A percentile compares a stretch with the other conserved stretches of the same genome.
Evolutionary conservation across 2,888 invertebrate species (phyloP).

Genomic region (Nemotelus pantherinus): DNA sequence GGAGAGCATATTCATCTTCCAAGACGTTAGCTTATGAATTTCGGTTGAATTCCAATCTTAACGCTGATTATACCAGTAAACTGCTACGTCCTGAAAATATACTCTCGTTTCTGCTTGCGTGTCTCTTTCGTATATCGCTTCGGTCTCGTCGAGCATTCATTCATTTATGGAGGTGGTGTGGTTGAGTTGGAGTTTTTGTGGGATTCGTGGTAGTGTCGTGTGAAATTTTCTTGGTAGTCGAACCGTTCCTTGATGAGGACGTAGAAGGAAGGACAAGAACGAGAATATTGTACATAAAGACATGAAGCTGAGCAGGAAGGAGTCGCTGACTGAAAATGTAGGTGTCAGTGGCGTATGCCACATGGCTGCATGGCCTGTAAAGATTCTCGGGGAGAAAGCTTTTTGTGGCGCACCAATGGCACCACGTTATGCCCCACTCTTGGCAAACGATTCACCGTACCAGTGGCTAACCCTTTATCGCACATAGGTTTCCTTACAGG

Average conservation of each 20-base stretch:
- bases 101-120: background rate
- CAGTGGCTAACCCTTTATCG: conserved; percentile 67
- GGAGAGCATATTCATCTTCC: conserved; percentile 45
- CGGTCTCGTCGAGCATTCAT: background rate
- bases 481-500: conserved; percentile 66
- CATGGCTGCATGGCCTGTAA: conserved; percentile 47
- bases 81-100: background rate
- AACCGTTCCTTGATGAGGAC: conserved; percentile 44
- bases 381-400: conserved; percentile 58
- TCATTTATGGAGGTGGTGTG: conserved; percentile 25
- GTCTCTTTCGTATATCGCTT: background rate
- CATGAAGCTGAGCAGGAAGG: conserved; percentile 13
- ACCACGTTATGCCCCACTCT: conserved; percentile 65
- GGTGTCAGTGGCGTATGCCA: conserved; percentile 39
- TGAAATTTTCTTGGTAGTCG: conserved; percentile 50
- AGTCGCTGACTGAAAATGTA: conserved; percentile 20
- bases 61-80: conserved; percentile 42
- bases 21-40: conserved; percentile 45
- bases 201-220: conserved; percentile 51
- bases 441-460: conserved; percentile 57
- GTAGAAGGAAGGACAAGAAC: conserved; percentile 36
- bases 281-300: conserved; percentile 38
- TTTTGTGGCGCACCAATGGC: conserved; percentile 67
- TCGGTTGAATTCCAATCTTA: conserved; percentile 48
- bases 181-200: conserved; percentile 51